Evolutionary conservation across 1,140 invertebrate genomes (phyloP).

Genomic region (Medauroidea extradentata): DNA sequence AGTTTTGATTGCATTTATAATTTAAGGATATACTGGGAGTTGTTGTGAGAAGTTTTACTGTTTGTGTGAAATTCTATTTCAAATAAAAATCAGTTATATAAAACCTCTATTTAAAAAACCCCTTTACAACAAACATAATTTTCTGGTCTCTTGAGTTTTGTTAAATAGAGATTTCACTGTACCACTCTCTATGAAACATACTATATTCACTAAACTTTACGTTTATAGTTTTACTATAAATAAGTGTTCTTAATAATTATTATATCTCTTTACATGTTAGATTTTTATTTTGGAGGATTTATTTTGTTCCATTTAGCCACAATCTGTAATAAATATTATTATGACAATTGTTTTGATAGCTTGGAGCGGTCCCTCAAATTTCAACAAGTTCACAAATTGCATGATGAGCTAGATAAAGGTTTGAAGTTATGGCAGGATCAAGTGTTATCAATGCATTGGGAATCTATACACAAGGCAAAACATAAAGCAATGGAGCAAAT

Average conservation of each 20-base stretch:
- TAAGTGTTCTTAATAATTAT: neutral
- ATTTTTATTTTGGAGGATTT: slow-evolving; percentile 5
- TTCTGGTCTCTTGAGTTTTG: too few species aligned
- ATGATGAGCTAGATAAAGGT: slow-evolving; percentile 30
- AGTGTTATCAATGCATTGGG: slow-evolving; percentile 32
- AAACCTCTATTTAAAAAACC: too few species aligned
- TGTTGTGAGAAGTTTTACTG: too few species aligned
- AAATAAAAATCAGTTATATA: too few species aligned
- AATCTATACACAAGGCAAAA: slow-evolving; percentile 26
- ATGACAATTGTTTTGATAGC: slow-evolving; percentile 19
- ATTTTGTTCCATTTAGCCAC: slow-evolving; percentile 12
- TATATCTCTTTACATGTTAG: neutral
- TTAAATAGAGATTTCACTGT: neutral
- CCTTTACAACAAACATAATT: too few species aligned
- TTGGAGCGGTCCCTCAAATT: slow-evolving; percentile 29
- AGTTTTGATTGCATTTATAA: too few species aligned
- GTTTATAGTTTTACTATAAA: neutral
- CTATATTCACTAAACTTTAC: neutral
- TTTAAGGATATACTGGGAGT: too few species aligned
- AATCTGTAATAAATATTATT: neutral
- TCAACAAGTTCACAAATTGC: slow-evolving; percentile 27
- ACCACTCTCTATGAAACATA: neutral
- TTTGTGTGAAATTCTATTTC: too few species aligned
- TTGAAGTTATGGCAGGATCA: slow-evolving; percentile 36
- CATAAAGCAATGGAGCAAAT: slow-evolving; percentile 21